Evolutionary conservation across 1,140 invertebrate genomes (phyloP), one percentile per base, ranked within the genome.

Genomic region (Episyrphus balteatus): DNA sequence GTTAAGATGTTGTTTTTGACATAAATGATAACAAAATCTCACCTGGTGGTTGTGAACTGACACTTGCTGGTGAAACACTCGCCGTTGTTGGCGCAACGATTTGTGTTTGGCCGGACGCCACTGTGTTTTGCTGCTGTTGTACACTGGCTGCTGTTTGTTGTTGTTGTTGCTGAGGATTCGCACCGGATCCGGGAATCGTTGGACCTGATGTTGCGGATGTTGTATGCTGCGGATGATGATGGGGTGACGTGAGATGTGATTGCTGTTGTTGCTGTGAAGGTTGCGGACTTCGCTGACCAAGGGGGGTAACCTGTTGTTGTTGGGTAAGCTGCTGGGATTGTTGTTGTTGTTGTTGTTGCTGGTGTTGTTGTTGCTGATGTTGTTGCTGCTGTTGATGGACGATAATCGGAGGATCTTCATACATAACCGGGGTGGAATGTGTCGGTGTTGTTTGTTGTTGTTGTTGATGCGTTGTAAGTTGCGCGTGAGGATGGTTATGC

Each of bases 11-110:
- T 26, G 3, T 26, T 26, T 5, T 5, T 26, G 3, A 8, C 3
- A 26, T 8, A 26, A 26, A 33, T 17, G 15, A 7, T 15, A 41
- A 17, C 6, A 32, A 43, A 30, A 21, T 61, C 58, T 61, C 54
- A 68, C 66, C 66, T 68, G 64, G 58, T 49, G 67, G 64, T 53
- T 68, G 66, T 32, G 66, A 68, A 55, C 65, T 68, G 55, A 68
- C 65, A 62, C 65, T 68, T 52, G 66, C 66, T 48, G 66, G 66
- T 55, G 66, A 68, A 47, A 68, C 66, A 54, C 66, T 68, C 56
- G 62, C 65, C 60, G 66, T 58, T 47, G 65, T 65, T 44, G 66
- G 65, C 52, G 66, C 59, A 54, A 68, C 65, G 53, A 68, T 68
- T 56, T 68, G 66, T 40, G 60, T 56, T 52, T 68, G 66, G 42